Conservation (phyloP, 2,888 invertebrate species). For the Nomada hirtipes region DNA sequence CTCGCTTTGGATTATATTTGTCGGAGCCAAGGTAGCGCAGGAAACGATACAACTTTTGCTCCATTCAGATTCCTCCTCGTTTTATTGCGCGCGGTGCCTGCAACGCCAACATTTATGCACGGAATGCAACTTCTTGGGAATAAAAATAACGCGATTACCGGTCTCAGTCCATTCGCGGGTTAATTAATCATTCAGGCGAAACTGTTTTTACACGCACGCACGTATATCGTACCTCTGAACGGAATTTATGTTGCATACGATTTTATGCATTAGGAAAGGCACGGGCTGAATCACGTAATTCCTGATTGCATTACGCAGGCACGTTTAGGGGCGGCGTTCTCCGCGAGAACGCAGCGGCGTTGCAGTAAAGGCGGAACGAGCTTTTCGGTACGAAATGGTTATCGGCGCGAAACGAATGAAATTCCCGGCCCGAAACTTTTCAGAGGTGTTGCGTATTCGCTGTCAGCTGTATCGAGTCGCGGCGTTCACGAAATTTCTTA, state of each 20-base stretch:
- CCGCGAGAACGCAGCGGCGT: no score
- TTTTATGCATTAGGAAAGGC: conserved; percentile 10
- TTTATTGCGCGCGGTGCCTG: no score
- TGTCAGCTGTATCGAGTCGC: conserved; percentile 10
- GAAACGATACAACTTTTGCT: no score
- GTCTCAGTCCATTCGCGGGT: background rate
- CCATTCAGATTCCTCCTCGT: background rate
- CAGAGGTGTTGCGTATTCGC: background rate
- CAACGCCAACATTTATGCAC: no score
- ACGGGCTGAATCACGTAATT: conserved; percentile 12
- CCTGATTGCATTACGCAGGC: conserved; percentile 7
- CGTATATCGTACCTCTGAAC: background rate
- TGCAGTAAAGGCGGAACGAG: conserved; percentile 11
- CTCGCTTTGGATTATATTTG: no score
- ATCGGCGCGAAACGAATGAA: conserved; percentile 19
- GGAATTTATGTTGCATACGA: conserved; percentile 9
- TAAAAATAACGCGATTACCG: background rate
- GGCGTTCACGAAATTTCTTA: conserved; percentile 29
- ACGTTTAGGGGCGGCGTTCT: background rate
- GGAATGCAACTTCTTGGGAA: background rate
- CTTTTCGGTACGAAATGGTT: conserved; percentile 20
- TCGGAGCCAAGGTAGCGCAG: no score
- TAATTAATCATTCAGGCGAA: conserved; percentile 8
- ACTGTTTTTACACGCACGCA: conserved; percentile 7
- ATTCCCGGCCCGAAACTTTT: conserved; percentile 9